A percentile compares a stretch with the other conserved stretches of the same genome.
Evolutionary conservation across 2,797 vertebrate genomes (phyloP).

Genomic region (Chaetophractus vellerosus): DNA sequence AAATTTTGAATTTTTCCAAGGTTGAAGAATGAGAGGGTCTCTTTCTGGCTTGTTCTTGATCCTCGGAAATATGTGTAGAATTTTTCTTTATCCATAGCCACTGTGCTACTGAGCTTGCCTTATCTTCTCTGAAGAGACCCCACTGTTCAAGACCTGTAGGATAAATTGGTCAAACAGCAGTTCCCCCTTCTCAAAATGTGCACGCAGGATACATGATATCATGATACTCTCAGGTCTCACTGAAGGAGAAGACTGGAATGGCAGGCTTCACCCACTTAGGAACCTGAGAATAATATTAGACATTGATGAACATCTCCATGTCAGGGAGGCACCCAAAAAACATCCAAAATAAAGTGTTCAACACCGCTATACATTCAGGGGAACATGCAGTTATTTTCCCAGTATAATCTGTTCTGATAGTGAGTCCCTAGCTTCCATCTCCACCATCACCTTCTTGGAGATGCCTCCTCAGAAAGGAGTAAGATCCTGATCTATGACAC

Average conservation of each 20-base stretch:
- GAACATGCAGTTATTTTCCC: constrained; percentile 97
- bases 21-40: no score
- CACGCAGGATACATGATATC: constrained; percentile 99
- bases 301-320: constrained; percentile 97
- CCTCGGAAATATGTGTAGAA: no score
- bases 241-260: constrained; percentile 97
- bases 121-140: constrained; percentile 97
- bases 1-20: no score
- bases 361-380: constrained; percentile 98
- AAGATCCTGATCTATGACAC: no score
- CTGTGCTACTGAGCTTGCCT: constrained; percentile 85
- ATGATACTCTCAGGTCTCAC: constrained; percentile 97
- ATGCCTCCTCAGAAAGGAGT: no score
- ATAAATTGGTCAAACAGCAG: constrained; percentile 99
- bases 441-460: no score
- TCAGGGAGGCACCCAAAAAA: constrained; percentile 94
- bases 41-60: no score
- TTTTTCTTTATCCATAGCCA: no score
- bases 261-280: constrained; percentile 94
- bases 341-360: constrained; percentile 96
- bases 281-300: constrained; percentile 98
- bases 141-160: constrained; percentile 97
- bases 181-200: constrained; percentile 99
- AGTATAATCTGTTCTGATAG: constrained; percentile 96
- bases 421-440: constrained; percentile 95